Evolutionary conservation across 1,140 invertebrate genomes (phyloP).

Genomic region (Yoshiicerus persimilis): DNA sequence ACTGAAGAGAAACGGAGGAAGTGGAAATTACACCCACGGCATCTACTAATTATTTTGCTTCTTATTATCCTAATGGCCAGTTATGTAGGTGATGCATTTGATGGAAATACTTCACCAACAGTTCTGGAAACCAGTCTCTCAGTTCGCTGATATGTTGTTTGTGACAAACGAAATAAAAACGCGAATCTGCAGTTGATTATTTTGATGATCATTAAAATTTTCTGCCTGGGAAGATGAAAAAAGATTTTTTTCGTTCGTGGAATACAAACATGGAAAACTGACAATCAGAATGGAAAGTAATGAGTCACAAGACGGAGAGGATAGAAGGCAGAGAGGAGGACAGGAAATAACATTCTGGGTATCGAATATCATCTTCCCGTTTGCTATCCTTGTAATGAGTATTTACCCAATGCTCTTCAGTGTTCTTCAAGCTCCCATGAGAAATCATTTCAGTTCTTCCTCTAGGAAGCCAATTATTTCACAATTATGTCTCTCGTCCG

Average conservation of each 20-base stretch:
- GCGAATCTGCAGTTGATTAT: too few species aligned
- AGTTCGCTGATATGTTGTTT: too few species aligned
- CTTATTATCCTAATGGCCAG: too few species aligned
- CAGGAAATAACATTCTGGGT: background rate
- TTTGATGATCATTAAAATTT: too few species aligned
- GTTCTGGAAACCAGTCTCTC: too few species aligned
- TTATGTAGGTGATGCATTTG: too few species aligned
- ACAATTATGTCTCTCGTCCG: constrained; percentile 16
- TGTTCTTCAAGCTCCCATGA: background rate
- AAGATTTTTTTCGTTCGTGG: background rate
- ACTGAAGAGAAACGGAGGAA: too few species aligned
- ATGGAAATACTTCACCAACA: too few species aligned
- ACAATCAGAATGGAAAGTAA: background rate
- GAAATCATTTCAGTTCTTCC: background rate
- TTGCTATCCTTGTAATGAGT: background rate
- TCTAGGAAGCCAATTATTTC: constrained; percentile 10
- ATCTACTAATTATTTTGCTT: too few species aligned
- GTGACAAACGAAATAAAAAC: too few species aligned
- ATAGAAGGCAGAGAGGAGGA: background rate
- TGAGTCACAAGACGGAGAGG: background rate
- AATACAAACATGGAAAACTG: background rate
- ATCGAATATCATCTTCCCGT: background rate
- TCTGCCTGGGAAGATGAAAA: background rate
- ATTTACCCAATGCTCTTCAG: background rate
- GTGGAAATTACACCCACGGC: too few species aligned